Conservation (phyloP, 2,797 vertebrate genomes). For the Tamandua tetradactyla region DNA sequence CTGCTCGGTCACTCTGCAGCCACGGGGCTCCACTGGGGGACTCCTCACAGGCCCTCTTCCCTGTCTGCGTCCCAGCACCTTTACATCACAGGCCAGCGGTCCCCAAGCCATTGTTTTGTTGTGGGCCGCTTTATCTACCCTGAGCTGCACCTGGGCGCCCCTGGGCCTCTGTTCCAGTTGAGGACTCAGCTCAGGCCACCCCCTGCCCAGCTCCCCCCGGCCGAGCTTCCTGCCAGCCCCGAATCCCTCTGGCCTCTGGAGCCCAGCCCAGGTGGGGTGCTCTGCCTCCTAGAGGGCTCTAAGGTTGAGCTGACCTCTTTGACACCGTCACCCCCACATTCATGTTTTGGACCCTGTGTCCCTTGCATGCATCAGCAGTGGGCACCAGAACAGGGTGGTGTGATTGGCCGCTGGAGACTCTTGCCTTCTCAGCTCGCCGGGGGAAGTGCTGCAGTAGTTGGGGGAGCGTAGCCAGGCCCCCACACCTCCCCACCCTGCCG, state of each 20-base stretch:
- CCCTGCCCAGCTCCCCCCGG: too few species aligned
- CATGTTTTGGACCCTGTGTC: rapidly evolving
- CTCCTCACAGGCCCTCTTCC: not conserved
- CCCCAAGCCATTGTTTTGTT: rapidly evolving
- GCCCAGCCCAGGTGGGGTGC: not conserved
- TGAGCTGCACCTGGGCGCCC: not conserved
- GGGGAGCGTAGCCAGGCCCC: too few species aligned
- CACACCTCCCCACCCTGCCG: too few species aligned
- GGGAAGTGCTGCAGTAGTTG: not conserved
- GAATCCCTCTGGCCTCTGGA: not conserved
- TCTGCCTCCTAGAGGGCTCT: not conserved
- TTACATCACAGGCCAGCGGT: not conserved
- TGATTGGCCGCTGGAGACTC: not conserved
- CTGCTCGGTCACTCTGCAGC: not conserved
- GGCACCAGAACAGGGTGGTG: not conserved
- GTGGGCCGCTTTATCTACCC: not conserved
- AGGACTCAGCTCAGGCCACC: not conserved
- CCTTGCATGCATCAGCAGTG: rapidly evolving
- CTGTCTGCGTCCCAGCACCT: too few species aligned
- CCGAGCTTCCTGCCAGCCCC: not conserved
- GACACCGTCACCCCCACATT: not conserved
- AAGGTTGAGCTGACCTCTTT: not conserved
- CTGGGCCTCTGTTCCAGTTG: rapidly evolving
- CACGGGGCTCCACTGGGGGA: too few species aligned
- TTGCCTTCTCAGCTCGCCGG: too few species aligned